These are phyloP conservation scores for Parazoanthus darwini DNA, from an alignment of 92 coral and sea anemone genomes.

Conservation along the genomic window DNA sequence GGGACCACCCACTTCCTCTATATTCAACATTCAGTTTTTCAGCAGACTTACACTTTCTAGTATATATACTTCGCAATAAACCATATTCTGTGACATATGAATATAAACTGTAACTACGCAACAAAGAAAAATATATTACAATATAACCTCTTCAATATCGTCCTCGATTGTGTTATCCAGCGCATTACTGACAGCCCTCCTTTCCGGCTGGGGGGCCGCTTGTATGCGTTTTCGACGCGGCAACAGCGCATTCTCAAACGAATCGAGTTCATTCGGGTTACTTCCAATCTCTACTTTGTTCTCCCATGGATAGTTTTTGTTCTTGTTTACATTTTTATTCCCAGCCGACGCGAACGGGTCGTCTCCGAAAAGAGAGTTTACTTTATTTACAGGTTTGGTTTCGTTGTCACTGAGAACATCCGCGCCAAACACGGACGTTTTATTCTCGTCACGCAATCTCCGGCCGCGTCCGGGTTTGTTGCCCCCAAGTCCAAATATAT, in stretches of 20 bases:
- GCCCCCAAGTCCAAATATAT: conserved; percentile 35
- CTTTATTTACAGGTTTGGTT: conserved; percentile 51
- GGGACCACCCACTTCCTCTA: too few relatives aligned
- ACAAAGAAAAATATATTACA: conserved; percentile 49
- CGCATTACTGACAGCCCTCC: conserved; percentile 74
- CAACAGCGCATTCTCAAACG: conserved; percentile 57
- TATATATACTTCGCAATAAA: background rate
- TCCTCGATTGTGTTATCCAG: conserved; percentile 79
- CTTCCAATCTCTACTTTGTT: conserved; percentile 59
- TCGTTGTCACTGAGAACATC: conserved; percentile 61
- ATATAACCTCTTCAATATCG: conserved; percentile 89
- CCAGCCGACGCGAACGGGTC: conserved; percentile 42
- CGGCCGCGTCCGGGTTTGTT: conserved; percentile 58
- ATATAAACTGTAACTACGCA: background rate
- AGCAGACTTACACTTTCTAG: background rate
- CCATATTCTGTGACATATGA: background rate
- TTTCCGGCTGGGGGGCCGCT: conserved; percentile 64
- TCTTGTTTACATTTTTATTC: conserved; percentile 41
- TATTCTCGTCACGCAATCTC: conserved; percentile 47
- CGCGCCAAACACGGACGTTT: conserved; percentile 68
- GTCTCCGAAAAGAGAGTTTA: conserved; percentile 58
- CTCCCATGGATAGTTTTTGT: conserved; percentile 73
- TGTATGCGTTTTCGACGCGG: conserved; percentile 71
- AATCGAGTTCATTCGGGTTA: conserved; percentile 22
- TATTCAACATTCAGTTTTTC: background rate